Evolutionary conservation across 2,888 invertebrate species (phyloP).

Genomic region (Lacanobia oleracea): DNA sequence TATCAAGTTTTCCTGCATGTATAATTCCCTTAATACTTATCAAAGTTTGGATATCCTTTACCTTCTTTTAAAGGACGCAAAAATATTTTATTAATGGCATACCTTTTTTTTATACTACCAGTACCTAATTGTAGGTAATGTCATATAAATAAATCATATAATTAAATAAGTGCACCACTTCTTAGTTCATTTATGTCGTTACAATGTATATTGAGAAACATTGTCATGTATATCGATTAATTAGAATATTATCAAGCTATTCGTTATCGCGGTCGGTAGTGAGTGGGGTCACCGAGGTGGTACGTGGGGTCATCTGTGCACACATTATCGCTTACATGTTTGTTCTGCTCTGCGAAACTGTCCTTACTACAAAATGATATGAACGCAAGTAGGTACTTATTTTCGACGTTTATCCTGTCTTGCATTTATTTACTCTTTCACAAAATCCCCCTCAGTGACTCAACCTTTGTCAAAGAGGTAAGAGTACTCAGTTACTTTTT

Average conservation of each 20-base stretch:
- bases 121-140: not conserved
- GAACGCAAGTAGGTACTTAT: not conserved
- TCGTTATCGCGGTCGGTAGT: conserved; percentile 46
- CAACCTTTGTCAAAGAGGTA: not conserved
- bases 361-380: conserved; percentile 4
- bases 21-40: not conserved
- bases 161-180: not conserved
- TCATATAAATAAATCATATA: not conserved
- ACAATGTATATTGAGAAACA: conserved; percentile 21
- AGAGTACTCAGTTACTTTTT: not conserved
- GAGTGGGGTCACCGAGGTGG: conserved; percentile 30
- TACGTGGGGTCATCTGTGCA: conserved; percentile 26
- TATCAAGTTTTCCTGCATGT: not conserved
- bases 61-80: too few species aligned
- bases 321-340: conserved; percentile 41
- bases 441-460: not conserved
- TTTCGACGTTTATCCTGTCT: not conserved
- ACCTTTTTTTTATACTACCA: not conserved
- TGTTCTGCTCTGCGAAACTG: conserved; percentile 15
- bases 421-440: conserved; percentile 17
- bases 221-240: conserved; percentile 26
- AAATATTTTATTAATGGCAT: too few species aligned
- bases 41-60: not conserved
- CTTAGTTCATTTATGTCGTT: not conserved
- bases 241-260: conserved; percentile 36